Base-by-base conservation (phyloP, 2,888 invertebrate species). In the Altica lythri region DNA sequence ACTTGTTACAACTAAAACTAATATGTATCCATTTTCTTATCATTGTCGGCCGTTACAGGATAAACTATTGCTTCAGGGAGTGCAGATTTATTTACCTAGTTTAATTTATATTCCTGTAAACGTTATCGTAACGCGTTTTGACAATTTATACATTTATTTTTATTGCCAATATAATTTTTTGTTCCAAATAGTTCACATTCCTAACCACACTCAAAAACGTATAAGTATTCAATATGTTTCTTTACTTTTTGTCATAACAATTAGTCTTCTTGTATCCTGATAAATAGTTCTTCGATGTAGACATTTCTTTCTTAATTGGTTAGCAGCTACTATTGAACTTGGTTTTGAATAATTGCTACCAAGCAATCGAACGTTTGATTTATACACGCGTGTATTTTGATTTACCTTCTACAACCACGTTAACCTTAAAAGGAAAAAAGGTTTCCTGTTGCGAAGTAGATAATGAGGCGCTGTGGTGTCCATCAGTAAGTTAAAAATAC, bases 321-420 rank as follows among this genome's bases (percentile, higher is more conserved):
- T 32, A 34, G 14, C 34, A 34, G 34, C 34, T 34, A 34, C 34
- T 27, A 8, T 9, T 9, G 27, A 27, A 8, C 16, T 34, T 8
- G 34, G 8, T 34, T 34, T 34, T 34, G 34, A 34, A 43, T 43
- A 43, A 43, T 43, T 43, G 43, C 27, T 27, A 43, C 25, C 29
- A 25, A 43, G 27, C 43, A 27, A 43, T 43, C 29, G 43, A 43
- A 43, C 29, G 17, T 43, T 43, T 43, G 43, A 43, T 43, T 43
- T 43, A 43, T 43, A 5, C 14, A 29, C 14, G 9, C 14, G 27
- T 6, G 4, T 6, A 16, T 34, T 27, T 43, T 43, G 43, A 43
- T 43, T 43, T 43, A 43, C 27, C 16, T 25, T 27, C 13, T 13
- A 16, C 34, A 34, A 34, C 34, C 16, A 2, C 16, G 9, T 16